Base-by-base conservation (phyloP, 2,797 vertebrate species). In the Perodicticus potto region DNA sequence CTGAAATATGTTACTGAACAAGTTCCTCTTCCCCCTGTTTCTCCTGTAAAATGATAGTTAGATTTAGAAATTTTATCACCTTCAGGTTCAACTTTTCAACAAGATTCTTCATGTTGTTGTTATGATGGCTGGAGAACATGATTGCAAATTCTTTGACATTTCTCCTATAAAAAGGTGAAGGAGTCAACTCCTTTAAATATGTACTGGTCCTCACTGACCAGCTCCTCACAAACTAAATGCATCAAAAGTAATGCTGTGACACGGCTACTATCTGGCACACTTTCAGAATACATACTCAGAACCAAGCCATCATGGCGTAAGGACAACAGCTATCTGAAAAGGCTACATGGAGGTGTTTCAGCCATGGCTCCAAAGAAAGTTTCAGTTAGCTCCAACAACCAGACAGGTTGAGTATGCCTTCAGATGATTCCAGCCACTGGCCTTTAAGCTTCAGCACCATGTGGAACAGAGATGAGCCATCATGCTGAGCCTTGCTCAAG, bases 21-120 rank as follows among this genome's bases (percentile, higher is more conserved):
- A 10, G 37, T 45, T 27, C 27, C 9, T 80, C 23, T 25, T 16
- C 14, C 45, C 12, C 25, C 20, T 70, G 5, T 53, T 85, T 89
- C 91, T 94, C 61, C 67, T 91, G 85, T 76, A 5, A 85, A 67
- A 23, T 85, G 74, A 45, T 67, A 57, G 65, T 34, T 29, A 76
- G 29, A 27, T 45, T 32, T 29, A 87, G 37, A 77, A 55, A 77
- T 5, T 63, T 86, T 34, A 63, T 34, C 4, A 84, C 53, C 76
- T 76, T 85, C 37, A 76, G 49, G 20, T 59, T 92, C 17, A 63
- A 85, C 19, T 88, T 76, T 91, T 73, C 69, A 40, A 87, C 17
- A 72, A 13, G 53, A 76, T 53, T 57, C 37, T 88, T 91, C 78
- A 59, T 0, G 19, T 45, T 45, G 29, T 37, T 10, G 8, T 3